Evolutionary conservation across 1,140 invertebrate species (phyloP).

Genomic region (Pararge aegeria): DNA sequence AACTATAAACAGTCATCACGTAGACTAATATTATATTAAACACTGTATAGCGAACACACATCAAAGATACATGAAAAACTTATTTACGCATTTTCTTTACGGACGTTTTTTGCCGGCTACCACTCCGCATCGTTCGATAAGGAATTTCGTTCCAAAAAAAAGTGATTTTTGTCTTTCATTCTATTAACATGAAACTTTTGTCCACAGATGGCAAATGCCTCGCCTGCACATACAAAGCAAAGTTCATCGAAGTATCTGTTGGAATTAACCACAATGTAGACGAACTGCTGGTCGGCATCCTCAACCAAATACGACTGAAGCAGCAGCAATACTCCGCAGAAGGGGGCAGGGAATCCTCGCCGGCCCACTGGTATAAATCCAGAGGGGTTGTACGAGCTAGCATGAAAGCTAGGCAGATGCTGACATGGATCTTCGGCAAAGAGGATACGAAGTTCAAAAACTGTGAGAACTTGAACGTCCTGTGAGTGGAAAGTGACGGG

Average conservation of each 20-base stretch:
- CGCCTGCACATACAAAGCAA: conserved; percentile 91
- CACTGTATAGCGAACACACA: no score
- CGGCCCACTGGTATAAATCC: conserved; percentile 90
- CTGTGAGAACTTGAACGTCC: conserved; percentile 92
- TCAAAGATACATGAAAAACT: no score
- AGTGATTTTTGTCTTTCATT: not conserved
- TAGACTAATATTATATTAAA: no score
- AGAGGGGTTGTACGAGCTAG: conserved; percentile 89
- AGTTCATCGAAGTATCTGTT: conserved; percentile 94
- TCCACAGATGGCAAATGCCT: conserved; percentile 91
- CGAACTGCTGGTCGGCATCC: conserved; percentile 87
- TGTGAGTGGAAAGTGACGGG: conserved; percentile 81
- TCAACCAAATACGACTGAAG: conserved; percentile 89
- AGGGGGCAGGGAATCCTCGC: conserved; percentile 80
- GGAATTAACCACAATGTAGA: conserved; percentile 95
- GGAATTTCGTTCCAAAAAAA: no score
- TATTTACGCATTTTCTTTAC: no score
- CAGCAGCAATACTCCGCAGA: conserved; percentile 82
- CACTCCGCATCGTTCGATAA: no score
- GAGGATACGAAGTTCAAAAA: conserved; percentile 95
- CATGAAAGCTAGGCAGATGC: conserved; percentile 93
- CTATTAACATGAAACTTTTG: conserved; percentile 12
- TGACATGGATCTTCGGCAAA: conserved; percentile 94
- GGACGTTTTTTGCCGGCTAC: no score
- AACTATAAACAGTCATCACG: no score